Conservation (phyloP, 2,113 vertebrate species). For the Poeciliopsis retropinna region DNA sequence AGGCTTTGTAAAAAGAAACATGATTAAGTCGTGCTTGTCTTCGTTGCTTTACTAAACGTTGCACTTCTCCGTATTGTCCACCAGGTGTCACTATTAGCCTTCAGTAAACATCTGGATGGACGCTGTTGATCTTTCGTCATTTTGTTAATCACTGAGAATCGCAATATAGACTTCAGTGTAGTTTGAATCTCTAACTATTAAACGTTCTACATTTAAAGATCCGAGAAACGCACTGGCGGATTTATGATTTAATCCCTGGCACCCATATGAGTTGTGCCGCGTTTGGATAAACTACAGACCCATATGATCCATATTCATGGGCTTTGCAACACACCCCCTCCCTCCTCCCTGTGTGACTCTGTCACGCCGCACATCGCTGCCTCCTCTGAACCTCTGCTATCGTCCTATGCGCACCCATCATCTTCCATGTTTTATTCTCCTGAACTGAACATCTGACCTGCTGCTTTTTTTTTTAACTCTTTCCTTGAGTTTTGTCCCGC, state of each 20-base stretch:
- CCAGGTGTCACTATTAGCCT: constrained; percentile 22
- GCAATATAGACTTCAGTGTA: not conserved
- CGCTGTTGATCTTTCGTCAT: not conserved
- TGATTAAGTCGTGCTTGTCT: not conserved
- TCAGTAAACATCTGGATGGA: not conserved
- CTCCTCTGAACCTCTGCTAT: constrained; percentile 63
- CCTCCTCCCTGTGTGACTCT: not conserved
- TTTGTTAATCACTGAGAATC: not conserved
- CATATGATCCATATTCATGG: constrained; percentile 62
- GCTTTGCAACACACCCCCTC: constrained; percentile 51
- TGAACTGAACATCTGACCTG: constrained; percentile 9
- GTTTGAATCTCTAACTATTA: not conserved
- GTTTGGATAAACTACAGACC: not conserved
- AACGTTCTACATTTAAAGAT: no score
- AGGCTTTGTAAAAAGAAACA: not conserved
- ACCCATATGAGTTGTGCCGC: no score
- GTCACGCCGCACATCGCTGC: not conserved
- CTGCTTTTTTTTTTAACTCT: constrained; percentile 48
- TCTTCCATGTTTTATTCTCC: constrained; percentile 2
- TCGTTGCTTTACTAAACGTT: not conserved
- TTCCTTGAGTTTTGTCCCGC: constrained; percentile 16
- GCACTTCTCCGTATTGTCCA: constrained; percentile 8
- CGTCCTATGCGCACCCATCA: constrained; percentile 15
- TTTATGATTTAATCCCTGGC: no score
- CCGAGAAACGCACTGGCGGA: no score